Conservation (phyloP, 2,888 invertebrate genomes). For the Drosophila macrospina region DNA sequence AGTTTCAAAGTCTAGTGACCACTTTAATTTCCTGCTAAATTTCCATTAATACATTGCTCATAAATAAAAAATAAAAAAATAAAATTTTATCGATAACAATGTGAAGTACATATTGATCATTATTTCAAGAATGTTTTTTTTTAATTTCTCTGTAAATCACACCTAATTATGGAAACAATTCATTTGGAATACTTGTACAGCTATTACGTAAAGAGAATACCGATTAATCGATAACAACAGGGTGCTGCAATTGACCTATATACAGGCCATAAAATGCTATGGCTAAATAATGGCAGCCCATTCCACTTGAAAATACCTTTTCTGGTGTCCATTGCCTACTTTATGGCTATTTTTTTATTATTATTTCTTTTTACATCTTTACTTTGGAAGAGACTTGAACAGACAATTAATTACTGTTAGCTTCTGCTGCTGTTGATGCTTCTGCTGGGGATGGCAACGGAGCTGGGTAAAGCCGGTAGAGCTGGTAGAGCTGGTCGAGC, state of each 20-base stretch:
- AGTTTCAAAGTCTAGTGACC: too few relatives aligned
- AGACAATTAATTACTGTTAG: conserved; percentile 79
- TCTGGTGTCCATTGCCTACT: conserved; percentile 5
- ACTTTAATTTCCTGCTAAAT: too few relatives aligned
- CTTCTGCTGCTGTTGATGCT: conserved; percentile 42
- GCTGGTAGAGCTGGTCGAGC: background rate
- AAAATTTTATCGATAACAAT: background rate
- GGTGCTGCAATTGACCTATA: conserved; percentile 9
- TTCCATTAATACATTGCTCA: too few relatives aligned
- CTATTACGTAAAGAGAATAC: background rate
- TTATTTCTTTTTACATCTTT: conserved; percentile 10
- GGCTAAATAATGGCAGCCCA: conserved; percentile 5
- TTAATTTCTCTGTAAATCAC: too few relatives aligned
- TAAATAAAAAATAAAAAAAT: too few relatives aligned
- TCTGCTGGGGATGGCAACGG: background rate
- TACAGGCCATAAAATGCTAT: conserved; percentile 4
- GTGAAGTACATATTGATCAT: background rate
- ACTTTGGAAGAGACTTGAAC: conserved; percentile 52
- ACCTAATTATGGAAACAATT: background rate
- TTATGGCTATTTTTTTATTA: conserved; percentile 1
- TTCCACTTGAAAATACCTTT: conserved; percentile 1
- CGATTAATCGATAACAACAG: conserved; percentile 9
- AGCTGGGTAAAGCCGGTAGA: background rate
- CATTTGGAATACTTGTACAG: background rate
- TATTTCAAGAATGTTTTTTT: background rate